phyloP scores from a whole-genome alignment of 2,797 vertebrate species.

The Acrocephalus scirpaceus region DNA sequence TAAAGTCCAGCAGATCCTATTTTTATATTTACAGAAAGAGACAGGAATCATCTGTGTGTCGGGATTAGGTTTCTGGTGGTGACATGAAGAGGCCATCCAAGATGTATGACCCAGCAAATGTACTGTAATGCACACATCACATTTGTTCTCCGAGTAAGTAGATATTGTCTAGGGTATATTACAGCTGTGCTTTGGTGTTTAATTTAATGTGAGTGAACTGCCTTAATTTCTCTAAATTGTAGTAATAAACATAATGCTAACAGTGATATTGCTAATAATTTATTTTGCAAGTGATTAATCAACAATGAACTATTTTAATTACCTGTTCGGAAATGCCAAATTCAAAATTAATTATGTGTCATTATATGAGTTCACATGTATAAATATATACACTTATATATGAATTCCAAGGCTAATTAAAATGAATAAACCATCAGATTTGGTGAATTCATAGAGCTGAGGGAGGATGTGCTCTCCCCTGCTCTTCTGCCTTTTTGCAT shows the following conservation, averaged over 20 bases:
- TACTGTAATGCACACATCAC: constrained; percentile 57
- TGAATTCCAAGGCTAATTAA: constrained; percentile 48
- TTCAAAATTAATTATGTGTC: constrained; percentile 58
- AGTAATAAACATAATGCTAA: constrained; percentile 46
- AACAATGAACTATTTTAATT: constrained; percentile 67
- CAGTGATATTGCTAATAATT: constrained; percentile 54
- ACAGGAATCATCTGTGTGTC: not conserved
- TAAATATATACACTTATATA: not conserved
- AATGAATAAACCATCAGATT: constrained; percentile 13
- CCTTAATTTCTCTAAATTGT: constrained; percentile 63
- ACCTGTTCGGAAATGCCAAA: constrained; percentile 58
- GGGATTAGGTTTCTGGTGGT: not conserved
- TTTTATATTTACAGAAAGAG: not conserved
- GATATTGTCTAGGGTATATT: constrained; percentile 57
- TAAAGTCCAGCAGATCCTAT: constrained; percentile 18
- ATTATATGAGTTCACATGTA: constrained; percentile 35
- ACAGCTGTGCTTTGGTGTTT: constrained; percentile 58
- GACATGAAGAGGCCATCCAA: constrained; percentile 32
- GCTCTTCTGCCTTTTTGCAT: not conserved
- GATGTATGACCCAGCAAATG: constrained; percentile 58
- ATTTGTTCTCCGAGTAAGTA: constrained; percentile 46
- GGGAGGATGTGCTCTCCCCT: not conserved
- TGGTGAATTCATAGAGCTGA: not conserved
- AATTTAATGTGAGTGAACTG: constrained; percentile 62
- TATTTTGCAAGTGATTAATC: constrained; percentile 55